A percentile compares a stretch with the other conserved stretches of the same genome.
phyloP scores from a whole-genome alignment of 2,888 invertebrate species.

The Coremacera marginata region DNA sequence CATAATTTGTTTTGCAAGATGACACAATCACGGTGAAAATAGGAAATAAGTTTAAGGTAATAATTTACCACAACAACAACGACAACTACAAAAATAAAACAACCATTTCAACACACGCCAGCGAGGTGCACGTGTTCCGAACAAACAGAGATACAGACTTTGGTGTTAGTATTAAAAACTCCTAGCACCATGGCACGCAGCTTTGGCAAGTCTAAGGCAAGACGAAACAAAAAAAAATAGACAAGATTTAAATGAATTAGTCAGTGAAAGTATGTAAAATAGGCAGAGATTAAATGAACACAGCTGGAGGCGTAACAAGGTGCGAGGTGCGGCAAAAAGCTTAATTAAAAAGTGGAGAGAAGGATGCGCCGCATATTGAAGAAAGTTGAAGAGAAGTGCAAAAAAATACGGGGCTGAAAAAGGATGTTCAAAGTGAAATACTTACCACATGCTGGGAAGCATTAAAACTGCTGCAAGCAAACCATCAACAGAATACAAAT shows the following conservation, averaged over 20 bases:
- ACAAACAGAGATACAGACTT: not conserved
- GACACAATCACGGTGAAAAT: too few relatives aligned
- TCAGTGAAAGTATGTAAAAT: not conserved
- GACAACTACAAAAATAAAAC: too few relatives aligned
- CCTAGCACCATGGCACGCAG: not conserved
- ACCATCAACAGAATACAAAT: not conserved
- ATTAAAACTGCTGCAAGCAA: not conserved
- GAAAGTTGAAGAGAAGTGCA: constrained; percentile 16
- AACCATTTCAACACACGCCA: not conserved
- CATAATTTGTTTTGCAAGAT: not conserved
- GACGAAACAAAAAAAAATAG: too few relatives aligned
- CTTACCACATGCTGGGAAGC: too few relatives aligned
- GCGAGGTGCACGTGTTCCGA: not conserved
- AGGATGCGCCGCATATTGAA: not conserved
- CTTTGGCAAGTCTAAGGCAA: not conserved
- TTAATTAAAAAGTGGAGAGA: not conserved
- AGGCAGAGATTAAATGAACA: not conserved
- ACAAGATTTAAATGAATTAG: not conserved
- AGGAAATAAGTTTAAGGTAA: too few relatives aligned
- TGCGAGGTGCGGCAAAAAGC: not conserved
- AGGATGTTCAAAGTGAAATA: constrained; percentile 31
- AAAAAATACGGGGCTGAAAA: constrained; percentile 21
- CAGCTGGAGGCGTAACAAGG: not conserved
- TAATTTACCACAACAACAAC: too few relatives aligned
- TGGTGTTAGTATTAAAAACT: not conserved